These are phyloP conservation scores for Meganola albula DNA, from an alignment of 2,888 invertebrate species.

Conservation along the genomic window DNA sequence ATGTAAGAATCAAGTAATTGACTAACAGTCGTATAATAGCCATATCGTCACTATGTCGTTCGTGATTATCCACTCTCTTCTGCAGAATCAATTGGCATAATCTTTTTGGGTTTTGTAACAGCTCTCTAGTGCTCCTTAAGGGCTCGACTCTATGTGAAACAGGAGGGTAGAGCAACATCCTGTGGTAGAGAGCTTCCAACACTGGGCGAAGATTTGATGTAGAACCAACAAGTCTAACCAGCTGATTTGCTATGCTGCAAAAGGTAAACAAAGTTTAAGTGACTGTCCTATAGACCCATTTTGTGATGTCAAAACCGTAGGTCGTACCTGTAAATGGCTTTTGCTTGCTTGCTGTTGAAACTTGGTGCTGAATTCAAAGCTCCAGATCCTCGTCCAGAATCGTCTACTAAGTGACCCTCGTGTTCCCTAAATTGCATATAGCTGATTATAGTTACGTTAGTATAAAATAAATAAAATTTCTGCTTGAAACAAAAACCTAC, in stretches of 20 bases:
- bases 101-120: conserved; percentile 87
- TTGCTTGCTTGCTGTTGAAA: conserved; percentile 90
- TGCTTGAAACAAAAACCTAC: too few species aligned
- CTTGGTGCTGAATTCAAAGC: conserved; percentile 84
- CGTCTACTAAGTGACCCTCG: conserved; percentile 70
- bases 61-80: conserved; percentile 78
- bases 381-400: conserved; percentile 82
- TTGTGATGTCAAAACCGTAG: too few species aligned
- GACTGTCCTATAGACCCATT: too few species aligned
- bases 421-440: conserved; percentile 70
- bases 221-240: conserved; percentile 92
- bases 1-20: too few species aligned
- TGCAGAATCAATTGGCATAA: conserved; percentile 85
- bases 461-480: too few species aligned
- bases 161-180: conserved; percentile 93
- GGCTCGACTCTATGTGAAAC: conserved; percentile 91
- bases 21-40: conserved; percentile 27
- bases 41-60: conserved; percentile 49
- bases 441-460: too few species aligned
- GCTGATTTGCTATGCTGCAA: conserved; percentile 91
- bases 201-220: conserved; percentile 93
- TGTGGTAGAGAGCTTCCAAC: conserved; percentile 93
- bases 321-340: conserved; percentile 93
- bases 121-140: conserved; percentile 87
- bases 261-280: conserved; percentile 6